phyloP scores from a whole-genome alignment of 2,113 vertebrate species.

The Hylia prasina region DNA sequence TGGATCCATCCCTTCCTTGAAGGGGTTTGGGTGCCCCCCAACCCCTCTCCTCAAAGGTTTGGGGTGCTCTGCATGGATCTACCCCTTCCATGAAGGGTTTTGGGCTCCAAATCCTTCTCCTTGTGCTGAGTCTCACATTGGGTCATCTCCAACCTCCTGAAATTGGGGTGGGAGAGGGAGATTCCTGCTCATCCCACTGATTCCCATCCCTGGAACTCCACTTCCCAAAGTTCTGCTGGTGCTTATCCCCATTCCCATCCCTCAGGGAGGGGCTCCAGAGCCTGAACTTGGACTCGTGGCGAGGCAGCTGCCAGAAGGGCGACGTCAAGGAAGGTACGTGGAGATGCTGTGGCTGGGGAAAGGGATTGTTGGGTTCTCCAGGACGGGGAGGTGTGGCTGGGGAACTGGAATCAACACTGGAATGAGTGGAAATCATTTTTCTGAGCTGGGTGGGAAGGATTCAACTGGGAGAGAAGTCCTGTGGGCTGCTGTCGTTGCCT shows the following conservation, averaged over 20 bases:
- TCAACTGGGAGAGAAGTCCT: neutral
- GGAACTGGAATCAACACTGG: neutral
- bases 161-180: fast-evolving
- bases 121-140: neutral
- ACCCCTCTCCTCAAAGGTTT: neutral
- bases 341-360: fast-evolving
- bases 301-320: neutral
- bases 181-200: fast-evolving
- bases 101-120: neutral
- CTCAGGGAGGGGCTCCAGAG: constrained; percentile 2
- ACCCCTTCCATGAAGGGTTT: neutral
- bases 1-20: neutral
- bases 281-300: neutral
- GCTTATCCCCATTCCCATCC: neutral
- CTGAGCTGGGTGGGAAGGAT: neutral
- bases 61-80: neutral
- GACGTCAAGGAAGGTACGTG: neutral
- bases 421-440: fast-evolving
- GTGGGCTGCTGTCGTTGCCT: fast-evolving
- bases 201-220: fast-evolving
- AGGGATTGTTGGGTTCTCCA: neutral
- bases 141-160: neutral
- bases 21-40: neutral
- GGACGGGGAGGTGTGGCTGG: neutral
- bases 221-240: neutral